These are phyloP conservation scores for Macaria notata DNA, from an alignment of 2,888 invertebrate species.

Conservation along the genomic window DNA sequence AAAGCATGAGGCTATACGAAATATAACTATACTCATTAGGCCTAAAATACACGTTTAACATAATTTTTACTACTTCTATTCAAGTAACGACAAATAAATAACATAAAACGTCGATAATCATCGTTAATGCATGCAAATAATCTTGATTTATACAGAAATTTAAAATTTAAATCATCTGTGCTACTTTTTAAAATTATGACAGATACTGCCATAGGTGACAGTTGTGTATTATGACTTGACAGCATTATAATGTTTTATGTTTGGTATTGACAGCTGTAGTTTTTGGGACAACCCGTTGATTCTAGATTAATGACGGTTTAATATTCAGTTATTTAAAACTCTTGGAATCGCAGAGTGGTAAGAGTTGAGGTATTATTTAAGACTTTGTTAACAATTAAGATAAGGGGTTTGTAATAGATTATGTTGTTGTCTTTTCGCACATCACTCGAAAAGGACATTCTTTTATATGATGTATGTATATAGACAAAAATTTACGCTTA, in stretches of 20 bases:
- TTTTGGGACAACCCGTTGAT: conserved; percentile 27
- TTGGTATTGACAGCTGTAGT: conserved; percentile 30
- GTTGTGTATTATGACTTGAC: conserved; percentile 29
- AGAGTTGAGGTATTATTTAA: too few species aligned
- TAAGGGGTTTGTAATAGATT: too few species aligned
- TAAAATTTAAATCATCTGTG: conserved; percentile 18
- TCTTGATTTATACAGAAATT: conserved; percentile 25
- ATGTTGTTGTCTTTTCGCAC: too few species aligned
- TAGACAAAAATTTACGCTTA: too few species aligned
- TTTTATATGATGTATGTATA: too few species aligned
- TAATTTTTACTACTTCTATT: conserved; percentile 9
- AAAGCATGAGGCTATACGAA: too few species aligned
- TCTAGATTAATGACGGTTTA: conserved; percentile 21
- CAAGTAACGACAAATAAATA: conserved; percentile 21
- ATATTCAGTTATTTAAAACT: conserved; percentile 17
- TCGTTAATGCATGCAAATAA: conserved; percentile 22
- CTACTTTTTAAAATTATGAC: conserved; percentile 31
- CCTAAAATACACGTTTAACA: conserved; percentile 15
- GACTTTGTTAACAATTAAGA: too few species aligned
- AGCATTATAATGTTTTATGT: conserved; percentile 29
- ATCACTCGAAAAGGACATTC: too few species aligned
- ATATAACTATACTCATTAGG: conserved; percentile 1
- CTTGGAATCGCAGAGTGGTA: not conserved
- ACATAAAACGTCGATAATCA: conserved; percentile 12
- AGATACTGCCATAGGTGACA: conserved; percentile 28